These are phyloP conservation scores for Dermochelys coriacea DNA, from an alignment of 2,797 vertebrate genomes.

Conservation along the genomic window DNA sequence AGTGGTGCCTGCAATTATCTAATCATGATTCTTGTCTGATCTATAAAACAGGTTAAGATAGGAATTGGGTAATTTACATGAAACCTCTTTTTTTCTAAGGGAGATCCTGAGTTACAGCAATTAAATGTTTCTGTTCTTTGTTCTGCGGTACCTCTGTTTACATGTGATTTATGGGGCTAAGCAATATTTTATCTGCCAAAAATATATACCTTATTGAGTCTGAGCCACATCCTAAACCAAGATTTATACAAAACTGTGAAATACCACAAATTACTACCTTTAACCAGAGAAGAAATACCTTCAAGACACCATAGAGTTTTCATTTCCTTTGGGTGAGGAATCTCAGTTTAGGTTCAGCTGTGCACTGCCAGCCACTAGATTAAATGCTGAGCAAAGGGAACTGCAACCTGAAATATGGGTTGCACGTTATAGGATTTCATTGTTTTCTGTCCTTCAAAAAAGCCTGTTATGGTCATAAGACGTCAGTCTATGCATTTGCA, in stretches of 20 bases:
- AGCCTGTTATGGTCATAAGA: not conserved
- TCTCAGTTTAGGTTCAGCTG: not conserved
- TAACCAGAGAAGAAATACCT: constrained; percentile 16
- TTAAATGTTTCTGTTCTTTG: constrained; percentile 69
- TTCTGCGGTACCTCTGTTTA: constrained; percentile 37
- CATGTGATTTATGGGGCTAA: constrained; percentile 35
- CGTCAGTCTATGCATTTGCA: not conserved
- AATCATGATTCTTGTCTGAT: too few species aligned
- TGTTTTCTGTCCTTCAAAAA: not conserved
- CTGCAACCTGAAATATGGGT: not conserved
- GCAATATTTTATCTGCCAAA: constrained; percentile 42
- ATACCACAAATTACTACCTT: constrained; percentile 56
- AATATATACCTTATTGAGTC: constrained; percentile 39
- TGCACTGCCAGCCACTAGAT: not conserved
- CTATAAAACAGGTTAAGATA: too few species aligned
- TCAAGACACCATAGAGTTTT: not conserved
- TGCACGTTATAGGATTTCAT: not conserved
- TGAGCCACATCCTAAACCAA: constrained; percentile 23
- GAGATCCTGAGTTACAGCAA: constrained; percentile 34
- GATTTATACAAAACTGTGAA: constrained; percentile 54
- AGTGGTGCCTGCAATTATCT: constrained; percentile 40
- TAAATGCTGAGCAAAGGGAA: not conserved
- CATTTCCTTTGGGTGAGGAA: not conserved
- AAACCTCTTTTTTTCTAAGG: constrained; percentile 33
- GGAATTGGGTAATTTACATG: constrained; percentile 30